Conservation (phyloP, 53 echinoderm and acorn worm species). For the Echinometra lucunter region DNA sequence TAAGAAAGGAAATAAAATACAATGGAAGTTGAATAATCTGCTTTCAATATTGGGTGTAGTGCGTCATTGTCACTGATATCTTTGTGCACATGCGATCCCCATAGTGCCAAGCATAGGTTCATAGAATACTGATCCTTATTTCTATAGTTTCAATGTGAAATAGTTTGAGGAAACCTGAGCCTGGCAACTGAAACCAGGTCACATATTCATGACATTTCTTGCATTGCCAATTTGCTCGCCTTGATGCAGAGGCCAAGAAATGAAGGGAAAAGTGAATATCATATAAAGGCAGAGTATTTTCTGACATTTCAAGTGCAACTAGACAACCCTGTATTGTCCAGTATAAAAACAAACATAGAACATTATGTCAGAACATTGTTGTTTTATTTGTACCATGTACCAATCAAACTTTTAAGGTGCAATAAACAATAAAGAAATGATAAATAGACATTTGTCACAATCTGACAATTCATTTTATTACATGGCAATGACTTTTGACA, state of each 20-base stretch:
- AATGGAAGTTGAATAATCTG: not conserved
- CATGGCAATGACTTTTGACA: too few relatives aligned
- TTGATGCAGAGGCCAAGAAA: not conserved
- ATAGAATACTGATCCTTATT: not conserved
- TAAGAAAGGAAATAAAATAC: not conserved
- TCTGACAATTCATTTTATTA: too few relatives aligned
- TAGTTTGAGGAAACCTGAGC: not conserved
- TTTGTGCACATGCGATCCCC: not conserved
- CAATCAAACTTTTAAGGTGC: too few relatives aligned
- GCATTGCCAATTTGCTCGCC: not conserved
- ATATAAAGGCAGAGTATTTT: not conserved
- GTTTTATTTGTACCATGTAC: too few relatives aligned
- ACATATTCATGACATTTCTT: not conserved
- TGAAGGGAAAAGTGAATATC: not conserved
- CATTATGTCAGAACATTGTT: too few relatives aligned
- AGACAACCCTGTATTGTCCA: too few relatives aligned
- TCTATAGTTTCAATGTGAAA: not conserved
- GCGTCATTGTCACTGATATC: not conserved
- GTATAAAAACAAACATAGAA: too few relatives aligned
- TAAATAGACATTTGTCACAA: too few relatives aligned
- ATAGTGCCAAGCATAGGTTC: not conserved
- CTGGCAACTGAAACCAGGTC: not conserved
- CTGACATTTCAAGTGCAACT: too few relatives aligned
- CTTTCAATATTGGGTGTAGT: not conserved
- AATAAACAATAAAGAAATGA: too few relatives aligned